phyloP scores from a whole-genome alignment of 2,113 vertebrate genomes.

The Odontophorus gujanensis region DNA sequence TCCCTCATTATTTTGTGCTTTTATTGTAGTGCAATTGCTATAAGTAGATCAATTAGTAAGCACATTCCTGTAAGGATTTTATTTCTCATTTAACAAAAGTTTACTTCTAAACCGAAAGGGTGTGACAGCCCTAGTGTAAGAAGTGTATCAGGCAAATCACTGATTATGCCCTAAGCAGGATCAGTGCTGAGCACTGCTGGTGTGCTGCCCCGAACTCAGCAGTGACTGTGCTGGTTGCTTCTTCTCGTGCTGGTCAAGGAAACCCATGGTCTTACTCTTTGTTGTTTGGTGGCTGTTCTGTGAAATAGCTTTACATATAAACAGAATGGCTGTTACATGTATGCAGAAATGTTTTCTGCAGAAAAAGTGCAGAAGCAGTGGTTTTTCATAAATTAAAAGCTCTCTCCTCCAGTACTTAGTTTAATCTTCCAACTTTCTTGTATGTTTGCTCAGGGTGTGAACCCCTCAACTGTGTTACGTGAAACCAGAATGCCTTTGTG shows the following conservation, averaged over 20 bases:
- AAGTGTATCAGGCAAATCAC: conserved; percentile 16
- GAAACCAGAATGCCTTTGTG: not conserved
- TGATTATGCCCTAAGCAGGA: conserved; percentile 48
- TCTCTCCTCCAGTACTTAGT: not conserved
- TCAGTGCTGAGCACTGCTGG: not conserved
- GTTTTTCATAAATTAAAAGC: not conserved
- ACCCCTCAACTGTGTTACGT: not conserved
- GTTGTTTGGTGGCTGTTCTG: not conserved
- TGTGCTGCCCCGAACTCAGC: not conserved
- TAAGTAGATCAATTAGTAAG: conserved; percentile 52
- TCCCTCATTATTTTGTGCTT: conserved; percentile 46
- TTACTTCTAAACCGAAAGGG: conserved; percentile 26
- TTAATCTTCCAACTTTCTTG: not conserved
- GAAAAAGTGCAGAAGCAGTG: not conserved
- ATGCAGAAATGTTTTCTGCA: not conserved
- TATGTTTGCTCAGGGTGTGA: not conserved
- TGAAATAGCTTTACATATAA: not conserved
- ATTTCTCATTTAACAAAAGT: conserved; percentile 8
- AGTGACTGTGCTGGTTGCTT: not conserved
- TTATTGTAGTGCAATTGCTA: conserved; percentile 13
- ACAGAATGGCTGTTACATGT: rapidly evolving
- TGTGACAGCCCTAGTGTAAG: conserved; percentile 23
- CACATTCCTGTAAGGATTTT: conserved; percentile 59
- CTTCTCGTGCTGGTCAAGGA: not conserved
- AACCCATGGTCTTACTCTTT: not conserved